These are phyloP conservation scores for Anodontia alba DNA, from an alignment of 2,888 invertebrate genomes.

Conservation along the genomic window DNA sequence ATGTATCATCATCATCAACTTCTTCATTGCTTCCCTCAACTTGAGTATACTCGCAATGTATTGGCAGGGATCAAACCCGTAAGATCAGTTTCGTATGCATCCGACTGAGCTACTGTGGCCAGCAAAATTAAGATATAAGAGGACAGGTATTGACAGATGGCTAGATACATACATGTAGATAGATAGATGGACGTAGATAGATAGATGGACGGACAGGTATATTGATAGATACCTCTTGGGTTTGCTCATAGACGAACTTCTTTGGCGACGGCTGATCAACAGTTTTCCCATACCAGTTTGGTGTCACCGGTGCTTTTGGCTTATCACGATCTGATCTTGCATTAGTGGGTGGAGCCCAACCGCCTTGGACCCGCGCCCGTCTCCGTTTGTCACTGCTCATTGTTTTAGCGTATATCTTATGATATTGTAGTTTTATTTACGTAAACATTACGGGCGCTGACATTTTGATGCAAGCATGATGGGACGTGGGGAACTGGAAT, in stretches of 20 bases:
- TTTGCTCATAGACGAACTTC: conserved; percentile 75
- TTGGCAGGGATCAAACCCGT: no score
- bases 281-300: conserved; percentile 75
- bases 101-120: no score
- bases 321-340: conserved; percentile 73
- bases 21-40: no score
- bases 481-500: no score
- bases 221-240: conserved; percentile 63
- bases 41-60: no score
- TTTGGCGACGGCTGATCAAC: conserved; percentile 66
- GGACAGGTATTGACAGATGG: no score
- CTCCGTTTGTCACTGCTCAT: conserved; percentile 72
- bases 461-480: background rate
- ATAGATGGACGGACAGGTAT: no score
- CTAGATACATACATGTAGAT: no score
- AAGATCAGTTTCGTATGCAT: no score
- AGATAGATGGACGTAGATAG: no score
- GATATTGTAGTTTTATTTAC: background rate
- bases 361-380: conserved; percentile 79
- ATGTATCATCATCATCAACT: no score
- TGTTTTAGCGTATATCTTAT: background rate
- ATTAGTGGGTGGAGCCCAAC: conserved; percentile 75
- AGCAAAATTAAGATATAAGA: no score
- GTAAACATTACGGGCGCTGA: background rate
- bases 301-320: conserved; percentile 59